These are phyloP conservation scores for Aix galericulata DNA, from an alignment of 2,113 vertebrate species.

Conservation along the genomic window DNA sequence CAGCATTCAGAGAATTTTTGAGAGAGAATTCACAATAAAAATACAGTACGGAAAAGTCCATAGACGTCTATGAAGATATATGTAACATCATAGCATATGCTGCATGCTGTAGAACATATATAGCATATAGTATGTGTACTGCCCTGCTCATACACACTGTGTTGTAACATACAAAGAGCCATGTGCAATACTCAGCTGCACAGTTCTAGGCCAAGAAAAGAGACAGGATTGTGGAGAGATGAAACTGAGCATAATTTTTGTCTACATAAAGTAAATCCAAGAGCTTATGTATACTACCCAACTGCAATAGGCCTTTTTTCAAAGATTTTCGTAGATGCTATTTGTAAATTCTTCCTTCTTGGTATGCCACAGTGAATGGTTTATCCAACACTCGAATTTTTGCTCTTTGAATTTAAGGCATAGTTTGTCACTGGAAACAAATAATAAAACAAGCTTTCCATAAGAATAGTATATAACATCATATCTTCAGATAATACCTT, in stretches of 20 bases:
- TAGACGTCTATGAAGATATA: neutral
- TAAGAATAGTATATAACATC: neutral
- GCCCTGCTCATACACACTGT: too few relatives aligned
- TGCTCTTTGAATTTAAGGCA: neutral
- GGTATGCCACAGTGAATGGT: neutral
- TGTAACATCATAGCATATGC: neutral
- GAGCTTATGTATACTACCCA: neutral
- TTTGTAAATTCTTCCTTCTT: neutral
- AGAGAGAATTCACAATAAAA: too few relatives aligned
- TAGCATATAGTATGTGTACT: neutral
- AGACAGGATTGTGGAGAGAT: neutral
- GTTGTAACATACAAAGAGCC: neutral
- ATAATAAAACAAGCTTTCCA: neutral
- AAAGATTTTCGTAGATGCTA: neutral
- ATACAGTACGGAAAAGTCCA: too few relatives aligned
- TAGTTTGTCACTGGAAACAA: neutral
- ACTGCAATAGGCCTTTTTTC: neutral
- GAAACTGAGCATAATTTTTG: neutral
- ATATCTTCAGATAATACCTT: neutral
- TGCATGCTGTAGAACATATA: neutral
- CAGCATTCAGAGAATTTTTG: neutral
- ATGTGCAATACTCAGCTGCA: neutral
- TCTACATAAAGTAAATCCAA: neutral
- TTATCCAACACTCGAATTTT: neutral
- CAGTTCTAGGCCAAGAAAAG: neutral